phyloP scores from a whole-genome alignment of 2,888 invertebrate species.

The Chironomus riparius region DNA sequence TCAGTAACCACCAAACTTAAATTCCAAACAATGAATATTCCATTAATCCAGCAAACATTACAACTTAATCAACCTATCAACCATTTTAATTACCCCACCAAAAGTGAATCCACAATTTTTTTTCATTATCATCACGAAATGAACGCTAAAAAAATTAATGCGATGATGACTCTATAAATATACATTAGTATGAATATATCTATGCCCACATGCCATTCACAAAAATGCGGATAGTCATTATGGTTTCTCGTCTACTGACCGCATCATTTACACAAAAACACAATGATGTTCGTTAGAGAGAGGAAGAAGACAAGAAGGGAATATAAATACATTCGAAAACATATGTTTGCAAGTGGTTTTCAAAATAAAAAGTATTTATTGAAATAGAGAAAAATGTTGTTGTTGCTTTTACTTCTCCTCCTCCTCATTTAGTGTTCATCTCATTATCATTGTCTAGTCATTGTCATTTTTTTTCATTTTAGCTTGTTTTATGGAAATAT shows the following conservation, averaged over 20 bases:
- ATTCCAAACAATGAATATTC: too few relatives aligned
- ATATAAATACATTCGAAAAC: neutral
- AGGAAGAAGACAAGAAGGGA: neutral
- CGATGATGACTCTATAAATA: conserved; percentile 5
- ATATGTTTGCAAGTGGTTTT: conserved; percentile 1
- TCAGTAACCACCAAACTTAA: neutral
- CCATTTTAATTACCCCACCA: too few relatives aligned
- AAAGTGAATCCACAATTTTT: too few relatives aligned
- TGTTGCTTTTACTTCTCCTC: neutral
- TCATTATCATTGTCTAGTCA: neutral
- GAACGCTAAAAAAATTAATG: neutral
- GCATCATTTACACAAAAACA: neutral
- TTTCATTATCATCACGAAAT: too few relatives aligned
- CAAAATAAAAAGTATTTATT: neutral
- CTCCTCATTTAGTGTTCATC: neutral
- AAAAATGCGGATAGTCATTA: conserved; percentile 8
- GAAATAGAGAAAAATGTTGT: neutral
- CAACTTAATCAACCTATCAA: too few relatives aligned
- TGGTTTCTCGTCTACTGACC: neutral
- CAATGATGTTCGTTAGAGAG: neutral
- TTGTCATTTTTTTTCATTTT: too few relatives aligned
- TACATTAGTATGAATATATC: neutral
- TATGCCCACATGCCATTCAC: neutral
- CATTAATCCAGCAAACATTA: too few relatives aligned
- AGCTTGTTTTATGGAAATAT: too few relatives aligned